A percentile compares a stretch with the other conserved stretches of the same genome.
These are phyloP conservation scores for Pachypanchax playfairii DNA, from an alignment of 2,113 vertebrate genomes.

Conservation along the genomic window DNA sequence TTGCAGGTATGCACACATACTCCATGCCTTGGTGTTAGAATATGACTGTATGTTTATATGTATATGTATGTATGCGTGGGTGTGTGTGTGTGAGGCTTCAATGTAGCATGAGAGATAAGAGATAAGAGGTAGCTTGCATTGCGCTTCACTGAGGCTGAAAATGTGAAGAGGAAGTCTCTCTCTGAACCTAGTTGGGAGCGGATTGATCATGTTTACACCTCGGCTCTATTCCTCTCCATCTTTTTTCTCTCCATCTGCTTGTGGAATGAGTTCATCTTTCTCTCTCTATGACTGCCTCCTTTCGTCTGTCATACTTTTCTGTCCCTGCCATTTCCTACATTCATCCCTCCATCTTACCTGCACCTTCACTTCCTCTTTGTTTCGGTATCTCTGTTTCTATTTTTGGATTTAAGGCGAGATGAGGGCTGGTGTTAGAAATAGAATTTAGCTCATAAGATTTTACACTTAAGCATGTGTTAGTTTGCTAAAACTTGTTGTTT, in stretches of 20 bases:
- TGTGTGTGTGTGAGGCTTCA: conserved; percentile 36
- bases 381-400: conserved; percentile 11
- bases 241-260: conserved; percentile 24
- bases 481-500: conserved; percentile 6
- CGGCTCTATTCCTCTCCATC: conserved; percentile 47
- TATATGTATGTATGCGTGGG: conserved; percentile 27
- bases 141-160: conserved; percentile 75
- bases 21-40: conserved; percentile 24
- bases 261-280: conserved; percentile 47
- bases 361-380: conserved; percentile 24
- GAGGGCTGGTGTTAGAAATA: conserved; percentile 8
- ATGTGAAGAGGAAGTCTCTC: conserved; percentile 68
- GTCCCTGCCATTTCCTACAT: conserved; percentile 12
- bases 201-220: conserved; percentile 78
- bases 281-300: conserved; percentile 22
- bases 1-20: conserved; percentile 33
- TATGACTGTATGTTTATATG: conserved; percentile 27
- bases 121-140: conserved; percentile 67
- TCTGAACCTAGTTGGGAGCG: conserved; percentile 67
- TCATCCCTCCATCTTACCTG: conserved; percentile 30
- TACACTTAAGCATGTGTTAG: neutral
- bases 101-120: conserved; percentile 67
- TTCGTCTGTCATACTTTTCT: conserved; percentile 42
- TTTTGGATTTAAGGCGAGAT: conserved; percentile 14
- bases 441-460: conserved; percentile 16